Percentiles rank a stretch among this genome's conserved stretches.
These are phyloP conservation scores for Ernsta delagoae DNA, from an alignment of 2,888 invertebrate species.

Conservation along the genomic window DNA sequence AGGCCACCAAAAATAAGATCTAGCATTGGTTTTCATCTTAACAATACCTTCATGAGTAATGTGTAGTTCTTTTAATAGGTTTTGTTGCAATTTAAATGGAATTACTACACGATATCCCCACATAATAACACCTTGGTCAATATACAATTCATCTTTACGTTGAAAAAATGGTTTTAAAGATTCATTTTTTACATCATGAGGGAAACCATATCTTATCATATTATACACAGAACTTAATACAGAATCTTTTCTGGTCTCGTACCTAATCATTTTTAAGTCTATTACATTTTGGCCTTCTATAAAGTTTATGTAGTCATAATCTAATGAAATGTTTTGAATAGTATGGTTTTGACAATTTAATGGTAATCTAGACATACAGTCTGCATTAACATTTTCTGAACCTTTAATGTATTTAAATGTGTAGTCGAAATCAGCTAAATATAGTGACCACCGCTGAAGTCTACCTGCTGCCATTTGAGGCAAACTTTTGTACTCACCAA, in stretches of 20 bases:
- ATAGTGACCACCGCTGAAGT: slow-evolving; percentile 51
- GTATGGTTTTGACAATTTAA: slow-evolving; percentile 6
- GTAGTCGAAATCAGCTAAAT: slow-evolving; percentile 33
- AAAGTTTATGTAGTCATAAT: slow-evolving; percentile 38
- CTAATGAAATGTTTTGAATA: background rate
- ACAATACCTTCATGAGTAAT: slow-evolving; percentile 6
- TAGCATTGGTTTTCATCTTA: slow-evolving; percentile 22
- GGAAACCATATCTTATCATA: slow-evolving; percentile 6
- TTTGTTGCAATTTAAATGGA: background rate
- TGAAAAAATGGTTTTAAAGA: slow-evolving; percentile 32
- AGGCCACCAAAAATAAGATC: slow-evolving; percentile 38
- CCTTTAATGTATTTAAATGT: slow-evolving; percentile 32
- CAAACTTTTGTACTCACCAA: slow-evolving; percentile 51
- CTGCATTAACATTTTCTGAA: slow-evolving; percentile 29
- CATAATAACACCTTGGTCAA: slow-evolving; percentile 36
- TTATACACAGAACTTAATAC: slow-evolving; percentile 21
- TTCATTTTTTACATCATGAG: slow-evolving; percentile 2
- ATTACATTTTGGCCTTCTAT: slow-evolving; percentile 35
- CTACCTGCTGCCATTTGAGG: slow-evolving; percentile 53
- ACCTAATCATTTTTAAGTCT: slow-evolving; percentile 30
- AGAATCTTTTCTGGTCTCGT: slow-evolving; percentile 37
- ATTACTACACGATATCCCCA: slow-evolving; percentile 25
- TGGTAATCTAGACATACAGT: slow-evolving; percentile 38
- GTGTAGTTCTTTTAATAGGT: slow-evolving; percentile 30
- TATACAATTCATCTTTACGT: slow-evolving; percentile 35